These are phyloP conservation scores for Toxotes chatareus DNA, from an alignment of 2,113 vertebrate genomes.

Conservation along the genomic window DNA sequence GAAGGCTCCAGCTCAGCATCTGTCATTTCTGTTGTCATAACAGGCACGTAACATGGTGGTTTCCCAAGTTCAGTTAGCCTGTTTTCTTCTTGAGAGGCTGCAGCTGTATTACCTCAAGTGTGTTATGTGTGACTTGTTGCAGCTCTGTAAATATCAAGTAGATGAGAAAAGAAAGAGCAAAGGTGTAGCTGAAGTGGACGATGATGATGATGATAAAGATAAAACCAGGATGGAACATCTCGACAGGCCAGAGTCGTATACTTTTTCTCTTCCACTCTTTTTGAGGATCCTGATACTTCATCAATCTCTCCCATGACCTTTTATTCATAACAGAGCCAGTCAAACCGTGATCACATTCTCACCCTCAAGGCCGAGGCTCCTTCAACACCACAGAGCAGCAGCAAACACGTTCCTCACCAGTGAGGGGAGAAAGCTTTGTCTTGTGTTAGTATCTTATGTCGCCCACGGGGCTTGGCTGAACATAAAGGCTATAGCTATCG, in stretches of 20 bases:
- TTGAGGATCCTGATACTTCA: conserved; percentile 4
- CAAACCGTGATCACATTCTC: conserved; percentile 58
- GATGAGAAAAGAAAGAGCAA: background rate
- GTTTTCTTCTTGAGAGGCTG: conserved; percentile 26
- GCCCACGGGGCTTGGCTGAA: conserved; percentile 56
- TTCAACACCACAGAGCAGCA: conserved; percentile 13
- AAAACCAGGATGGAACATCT: conserved; percentile 49
- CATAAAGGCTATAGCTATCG: conserved; percentile 55
- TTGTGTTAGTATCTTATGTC: conserved; percentile 58
- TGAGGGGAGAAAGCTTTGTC: conserved; percentile 43
- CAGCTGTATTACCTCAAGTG: conserved; percentile 60
- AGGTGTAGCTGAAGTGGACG: conserved; percentile 1
- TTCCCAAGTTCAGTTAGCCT: conserved; percentile 37
- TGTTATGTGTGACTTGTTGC: conserved; percentile 18
- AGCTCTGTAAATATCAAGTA: conserved; percentile 42
- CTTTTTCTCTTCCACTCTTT: conserved; percentile 4
- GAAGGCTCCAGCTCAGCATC: conserved; percentile 49
- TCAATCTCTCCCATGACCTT: conserved; percentile 33
- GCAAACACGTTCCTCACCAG: conserved; percentile 8
- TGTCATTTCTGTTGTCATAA: conserved; percentile 68
- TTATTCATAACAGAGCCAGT: conserved; percentile 45
- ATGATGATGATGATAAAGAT: conserved; percentile 32
- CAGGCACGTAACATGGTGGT: conserved; percentile 45
- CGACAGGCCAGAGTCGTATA: background rate
- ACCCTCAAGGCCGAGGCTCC: conserved; percentile 34